Evolutionary conservation across 2,113 vertebrate species (phyloP), one percentile per base, ranked within the genome.

Genomic region (Salvelinus alpinus): DNA sequence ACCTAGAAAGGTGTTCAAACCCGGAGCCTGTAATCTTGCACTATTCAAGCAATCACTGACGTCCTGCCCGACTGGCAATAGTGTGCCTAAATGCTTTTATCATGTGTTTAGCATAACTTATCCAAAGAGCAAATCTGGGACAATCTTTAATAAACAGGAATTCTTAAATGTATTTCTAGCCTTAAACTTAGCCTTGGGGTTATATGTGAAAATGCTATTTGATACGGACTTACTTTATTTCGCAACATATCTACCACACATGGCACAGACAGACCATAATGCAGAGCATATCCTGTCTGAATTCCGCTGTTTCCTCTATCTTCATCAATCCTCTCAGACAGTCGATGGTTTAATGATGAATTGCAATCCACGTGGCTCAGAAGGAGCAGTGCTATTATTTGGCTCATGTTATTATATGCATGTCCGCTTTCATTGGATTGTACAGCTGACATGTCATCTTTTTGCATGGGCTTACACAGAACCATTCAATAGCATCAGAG

Each of bases 121-220:
- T 78, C 72, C 68, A 62, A 64, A 59, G 16, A 73, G 69, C 54
- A 24, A 81, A 86, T 81, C 11, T 2, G 24, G 9, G 59, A 73
- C 51, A 70, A 27, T 79, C 54, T 24, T 7, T 76, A 77, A 86
- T 66, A 70, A 82, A 71, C 73, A 65, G 73, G n/a, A 54, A 25
- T 68, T 73, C 20, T 64, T 72, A 25, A 67, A 75, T 64, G 8
- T 62, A 38, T 47, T 29, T 6, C 82, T 76, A 29, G 81, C 78
- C 80, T 27, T 5, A 20, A 82, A 87, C 83, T 66, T 64, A 22
- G 86, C 86, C 75, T 29, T 44, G 2, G 87, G 6, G 88, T 85
- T 72, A 76, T 14, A 71, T 3, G 67, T 85, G 67, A 88, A 88
- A 83, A 87, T 88, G 86, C 79, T 80, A 24, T 82, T 85, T 86